Percentiles rank a stretch among this genome's conserved stretches.
phyloP scores from a whole-genome alignment of 1,140 invertebrate species.

The Drosophila littoralis region DNA sequence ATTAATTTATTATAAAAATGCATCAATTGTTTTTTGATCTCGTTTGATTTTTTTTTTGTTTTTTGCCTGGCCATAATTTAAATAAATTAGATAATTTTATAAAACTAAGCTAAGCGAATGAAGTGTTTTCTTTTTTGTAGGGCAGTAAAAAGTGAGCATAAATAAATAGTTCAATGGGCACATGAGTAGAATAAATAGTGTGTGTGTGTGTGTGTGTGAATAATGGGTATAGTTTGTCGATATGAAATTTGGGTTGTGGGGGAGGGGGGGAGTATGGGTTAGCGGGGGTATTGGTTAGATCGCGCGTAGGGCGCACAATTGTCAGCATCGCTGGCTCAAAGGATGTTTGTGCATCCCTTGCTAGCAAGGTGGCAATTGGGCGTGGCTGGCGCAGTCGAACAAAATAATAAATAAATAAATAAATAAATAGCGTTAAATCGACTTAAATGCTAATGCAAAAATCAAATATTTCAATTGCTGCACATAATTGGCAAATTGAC shows the following conservation, averaged over 20 bases:
- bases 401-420: constrained; percentile 71
- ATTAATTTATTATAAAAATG: constrained; percentile 77
- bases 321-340: constrained; percentile 80
- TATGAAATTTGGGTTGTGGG: background rate
- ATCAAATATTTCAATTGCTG: constrained; percentile 42
- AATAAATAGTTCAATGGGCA: constrained; percentile 76
- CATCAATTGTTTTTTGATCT: constrained; percentile 51
- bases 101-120: constrained; percentile 72
- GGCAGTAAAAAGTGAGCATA: constrained; percentile 35
- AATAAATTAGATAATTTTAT: constrained; percentile 81
- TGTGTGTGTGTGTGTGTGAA: constrained; percentile 30
- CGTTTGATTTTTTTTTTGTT: constrained; percentile 10
- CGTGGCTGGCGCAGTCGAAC: constrained; percentile 58
- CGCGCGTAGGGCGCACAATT: constrained; percentile 60
- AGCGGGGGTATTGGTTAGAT: constrained; percentile 13
- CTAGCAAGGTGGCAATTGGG: constrained; percentile 84
- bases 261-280: background rate
- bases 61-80: constrained; percentile 69
- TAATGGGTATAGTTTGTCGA: constrained; percentile 1
- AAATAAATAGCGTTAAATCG: constrained; percentile 74
- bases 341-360: constrained; percentile 65
- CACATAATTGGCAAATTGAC: constrained; percentile 22
- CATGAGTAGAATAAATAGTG: constrained; percentile 55
- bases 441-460: constrained; percentile 74
- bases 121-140: constrained; percentile 34